Evolutionary conservation across 2,888 invertebrate genomes (phyloP).

Genomic region (Serrognathus titanus): DNA sequence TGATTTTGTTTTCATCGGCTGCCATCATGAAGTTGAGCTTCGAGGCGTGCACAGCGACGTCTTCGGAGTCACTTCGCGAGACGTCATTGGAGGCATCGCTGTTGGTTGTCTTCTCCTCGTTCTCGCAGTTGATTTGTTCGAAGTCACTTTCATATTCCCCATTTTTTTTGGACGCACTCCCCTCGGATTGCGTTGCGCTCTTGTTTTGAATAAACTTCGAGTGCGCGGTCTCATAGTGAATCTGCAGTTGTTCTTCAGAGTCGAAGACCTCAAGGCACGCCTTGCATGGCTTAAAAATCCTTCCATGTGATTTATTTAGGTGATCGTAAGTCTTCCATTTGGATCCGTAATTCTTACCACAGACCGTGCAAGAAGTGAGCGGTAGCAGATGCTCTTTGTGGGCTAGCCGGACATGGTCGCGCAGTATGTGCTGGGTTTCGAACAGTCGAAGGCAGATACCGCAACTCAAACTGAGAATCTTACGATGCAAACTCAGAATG

Average conservation of each 20-base stretch:
- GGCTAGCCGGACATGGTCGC: constrained; percentile 53
- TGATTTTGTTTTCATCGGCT: constrained; percentile 32
- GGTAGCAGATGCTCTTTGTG: constrained; percentile 50
- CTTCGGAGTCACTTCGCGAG: constrained; percentile 10
- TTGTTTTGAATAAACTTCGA: constrained; percentile 19
- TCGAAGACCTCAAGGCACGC: constrained; percentile 59
- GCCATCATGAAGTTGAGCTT: constrained; percentile 6
- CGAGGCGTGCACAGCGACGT: constrained; percentile 7
- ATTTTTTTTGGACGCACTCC: constrained; percentile 8
- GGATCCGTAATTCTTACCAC: constrained; percentile 58
- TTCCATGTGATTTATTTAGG: constrained; percentile 57
- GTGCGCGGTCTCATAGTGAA: constrained; percentile 50
- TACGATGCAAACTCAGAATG: constrained; percentile 54
- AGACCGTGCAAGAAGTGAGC: constrained; percentile 56
- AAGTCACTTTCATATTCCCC: constrained; percentile 19
- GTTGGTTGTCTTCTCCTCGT: constrained; percentile 20
- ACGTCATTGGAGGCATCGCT: constrained; percentile 15
- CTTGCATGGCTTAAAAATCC: constrained; percentile 57
- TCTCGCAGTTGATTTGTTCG: constrained; percentile 22
- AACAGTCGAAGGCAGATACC: constrained; percentile 57
- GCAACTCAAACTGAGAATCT: constrained; percentile 56
- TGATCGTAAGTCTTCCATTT: constrained; percentile 61
- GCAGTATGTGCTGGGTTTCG: constrained; percentile 55
- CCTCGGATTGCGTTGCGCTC: neutral
- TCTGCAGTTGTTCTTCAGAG: constrained; percentile 50